phyloP scores from a whole-genome alignment of 1,140 invertebrate genomes.

The Orius insidiosus region DNA sequence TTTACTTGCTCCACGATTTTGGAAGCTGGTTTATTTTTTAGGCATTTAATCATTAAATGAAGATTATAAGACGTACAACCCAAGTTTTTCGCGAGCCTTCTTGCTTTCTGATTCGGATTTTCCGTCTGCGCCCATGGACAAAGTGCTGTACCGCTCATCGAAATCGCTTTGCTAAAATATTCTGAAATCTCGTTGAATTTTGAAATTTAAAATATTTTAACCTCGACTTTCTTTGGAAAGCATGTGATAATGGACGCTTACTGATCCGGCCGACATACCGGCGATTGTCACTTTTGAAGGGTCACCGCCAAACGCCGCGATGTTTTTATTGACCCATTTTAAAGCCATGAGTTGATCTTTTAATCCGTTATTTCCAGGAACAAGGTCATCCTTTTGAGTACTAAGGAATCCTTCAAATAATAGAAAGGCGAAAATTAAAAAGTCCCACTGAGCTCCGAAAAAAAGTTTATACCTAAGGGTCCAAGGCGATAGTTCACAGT shows the following conservation, averaged over 20 bases:
- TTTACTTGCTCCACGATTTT: too few species aligned
- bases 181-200: conserved; percentile 21
- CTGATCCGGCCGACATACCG: conserved; percentile 18
- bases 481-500: too few species aligned
- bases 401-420: too few species aligned
- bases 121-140: conserved; percentile 33
- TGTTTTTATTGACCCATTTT: conserved; percentile 29
- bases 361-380: conserved; percentile 26
- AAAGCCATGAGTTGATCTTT: conserved; percentile 28
- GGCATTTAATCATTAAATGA: too few species aligned
- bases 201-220: not conserved
- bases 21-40: too few species aligned
- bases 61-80: too few species aligned
- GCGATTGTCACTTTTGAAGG: conserved; percentile 19
- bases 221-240: conserved; percentile 12
- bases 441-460: too few species aligned
- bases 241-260: conserved; percentile 14
- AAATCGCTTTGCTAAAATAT: conserved; percentile 40
- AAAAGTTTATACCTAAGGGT: too few species aligned
- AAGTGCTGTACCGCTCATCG: conserved; percentile 46
- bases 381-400: conserved; percentile 9
- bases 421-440: too few species aligned
- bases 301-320: conserved; percentile 25
- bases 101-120: too few species aligned
- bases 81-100: too few species aligned